Evolutionary conservation across 2,113 vertebrate species (phyloP).

Genomic region (Puntigrus tetrazona): DNA sequence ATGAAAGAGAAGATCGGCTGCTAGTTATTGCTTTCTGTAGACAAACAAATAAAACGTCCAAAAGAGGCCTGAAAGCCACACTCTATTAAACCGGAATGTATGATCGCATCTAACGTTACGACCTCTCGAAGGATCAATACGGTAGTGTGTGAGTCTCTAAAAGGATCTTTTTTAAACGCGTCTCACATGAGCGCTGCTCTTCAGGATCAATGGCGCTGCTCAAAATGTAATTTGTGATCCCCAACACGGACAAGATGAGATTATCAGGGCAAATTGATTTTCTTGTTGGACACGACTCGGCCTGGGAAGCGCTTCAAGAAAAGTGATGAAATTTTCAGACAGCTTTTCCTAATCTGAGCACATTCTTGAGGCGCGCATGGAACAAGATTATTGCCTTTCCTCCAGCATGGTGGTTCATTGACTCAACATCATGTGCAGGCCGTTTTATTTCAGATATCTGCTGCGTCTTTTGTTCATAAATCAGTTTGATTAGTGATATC

Average conservation of each 20-base stretch:
- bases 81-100: conserved; percentile 33
- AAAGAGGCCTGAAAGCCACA: conserved; percentile 31
- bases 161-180: conserved; percentile 13
- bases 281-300: neutral
- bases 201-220: conserved; percentile 30
- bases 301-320: neutral
- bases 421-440: neutral
- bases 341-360: neutral
- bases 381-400: neutral
- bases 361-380: neutral
- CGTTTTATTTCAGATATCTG: too few relatives aligned
- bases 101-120: conserved; percentile 28
- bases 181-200: conserved; percentile 22
- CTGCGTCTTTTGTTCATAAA: too few relatives aligned
- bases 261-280: conserved; percentile 47
- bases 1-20: neutral
- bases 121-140: conserved; percentile 18
- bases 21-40: conserved; percentile 21
- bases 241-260: conserved; percentile 40
- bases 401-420: neutral
- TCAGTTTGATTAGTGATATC: too few relatives aligned
- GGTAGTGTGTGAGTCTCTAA: neutral
- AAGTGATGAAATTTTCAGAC: conserved; percentile 12
- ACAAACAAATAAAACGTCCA: conserved; percentile 32
- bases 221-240: conserved; percentile 34